Evolutionary conservation across 2,888 invertebrate species (phyloP).

Genomic region (Resseliella maxima): DNA sequence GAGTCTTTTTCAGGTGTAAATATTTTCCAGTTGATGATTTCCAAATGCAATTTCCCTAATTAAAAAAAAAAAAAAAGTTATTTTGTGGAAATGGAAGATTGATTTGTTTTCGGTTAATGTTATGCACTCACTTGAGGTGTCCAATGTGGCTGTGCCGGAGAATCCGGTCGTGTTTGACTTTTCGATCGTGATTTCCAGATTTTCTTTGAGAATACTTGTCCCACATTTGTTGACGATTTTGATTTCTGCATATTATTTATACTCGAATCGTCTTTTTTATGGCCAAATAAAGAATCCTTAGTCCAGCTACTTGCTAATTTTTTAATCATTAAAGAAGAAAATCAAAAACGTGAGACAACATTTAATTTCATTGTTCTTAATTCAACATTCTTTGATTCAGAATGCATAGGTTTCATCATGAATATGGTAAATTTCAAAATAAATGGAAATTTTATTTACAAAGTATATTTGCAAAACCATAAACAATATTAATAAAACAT

Average conservation of each 20-base stretch:
- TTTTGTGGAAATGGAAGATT: no score
- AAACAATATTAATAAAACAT: no score
- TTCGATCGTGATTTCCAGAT: conserved; percentile 88
- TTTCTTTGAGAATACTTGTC: conserved; percentile 85
- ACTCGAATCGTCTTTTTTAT: conserved; percentile 29
- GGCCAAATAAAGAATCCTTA: conserved; percentile 10
- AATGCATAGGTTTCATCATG: no score
- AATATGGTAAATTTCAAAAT: no score
- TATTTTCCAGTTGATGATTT: conserved; percentile 74
- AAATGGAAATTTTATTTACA: no score
- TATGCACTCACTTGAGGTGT: conserved; percentile 84
- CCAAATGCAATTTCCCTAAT: conserved; percentile 88
- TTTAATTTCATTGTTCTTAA: no score
- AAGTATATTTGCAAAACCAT: neutral
- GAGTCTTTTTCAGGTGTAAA: conserved; percentile 73
- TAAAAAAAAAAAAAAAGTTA: neutral
- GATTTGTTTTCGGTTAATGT: no score
- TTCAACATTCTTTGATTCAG: no score
- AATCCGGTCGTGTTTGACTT: conserved; percentile 76
- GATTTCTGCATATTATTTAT: conserved; percentile 81
- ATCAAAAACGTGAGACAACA: neutral
- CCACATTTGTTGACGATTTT: conserved; percentile 87
- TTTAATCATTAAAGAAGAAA: neutral
- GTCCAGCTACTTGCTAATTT: neutral
- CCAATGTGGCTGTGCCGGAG: conserved; percentile 71